Evolutionary conservation across 2,888 invertebrate species (phyloP).

Genomic region (Leuctra nigra): DNA sequence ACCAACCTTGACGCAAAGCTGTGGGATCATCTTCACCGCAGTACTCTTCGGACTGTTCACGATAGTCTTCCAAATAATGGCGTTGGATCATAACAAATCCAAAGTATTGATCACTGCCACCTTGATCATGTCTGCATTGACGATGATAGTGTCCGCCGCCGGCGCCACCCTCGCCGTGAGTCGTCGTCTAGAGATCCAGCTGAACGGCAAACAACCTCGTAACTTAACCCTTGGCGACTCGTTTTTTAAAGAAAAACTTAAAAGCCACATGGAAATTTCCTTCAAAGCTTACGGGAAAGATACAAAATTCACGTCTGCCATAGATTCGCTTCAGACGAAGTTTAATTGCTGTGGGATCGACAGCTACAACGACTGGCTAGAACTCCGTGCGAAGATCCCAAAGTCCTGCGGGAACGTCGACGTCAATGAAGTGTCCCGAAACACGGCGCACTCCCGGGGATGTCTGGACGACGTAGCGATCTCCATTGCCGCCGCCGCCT

Average conservation of each 20-base stretch:
- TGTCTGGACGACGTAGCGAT: background rate
- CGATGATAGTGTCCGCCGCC: no score
- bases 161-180: no score
- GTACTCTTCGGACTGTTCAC: no score
- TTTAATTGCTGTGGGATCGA: background rate
- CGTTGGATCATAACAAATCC: no score
- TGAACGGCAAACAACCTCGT: no score
- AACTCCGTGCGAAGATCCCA: background rate
- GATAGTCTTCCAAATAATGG: no score
- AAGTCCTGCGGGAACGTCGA: background rate
- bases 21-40: no score
- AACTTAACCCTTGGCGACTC: no score
- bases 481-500: background rate
- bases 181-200: no score
- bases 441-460: background rate
- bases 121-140: no score
- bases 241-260: background rate
- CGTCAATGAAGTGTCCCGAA: background rate
- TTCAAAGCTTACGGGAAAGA: background rate
- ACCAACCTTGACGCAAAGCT: no score
- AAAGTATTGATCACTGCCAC: no score
- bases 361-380: background rate
- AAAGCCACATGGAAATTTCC: background rate
- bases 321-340: background rate
- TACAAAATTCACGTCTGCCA: background rate